phyloP scores from a whole-genome alignment of 2,888 invertebrate genomes.

The Oasisia sp. region DNA sequence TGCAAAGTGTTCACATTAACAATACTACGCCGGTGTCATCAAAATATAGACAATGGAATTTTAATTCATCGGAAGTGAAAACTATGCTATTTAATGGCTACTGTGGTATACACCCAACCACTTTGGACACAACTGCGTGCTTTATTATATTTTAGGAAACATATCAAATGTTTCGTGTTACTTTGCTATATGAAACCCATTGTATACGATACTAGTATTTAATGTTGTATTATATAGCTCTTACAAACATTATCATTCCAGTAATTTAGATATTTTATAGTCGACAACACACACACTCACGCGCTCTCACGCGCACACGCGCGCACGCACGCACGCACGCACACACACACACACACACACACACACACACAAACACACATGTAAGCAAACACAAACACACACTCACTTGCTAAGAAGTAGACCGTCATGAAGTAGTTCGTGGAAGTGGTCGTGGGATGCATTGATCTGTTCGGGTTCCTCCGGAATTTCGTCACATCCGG shows the following conservation, averaged over 20 bases:
- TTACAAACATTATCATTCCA: neutral
- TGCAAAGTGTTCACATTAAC: too few relatives aligned
- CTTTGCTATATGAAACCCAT: too few relatives aligned
- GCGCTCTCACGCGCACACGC: too few relatives aligned
- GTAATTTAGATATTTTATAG: neutral
- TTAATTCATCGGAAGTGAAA: too few relatives aligned
- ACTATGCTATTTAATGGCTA: too few relatives aligned
- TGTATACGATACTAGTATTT: too few relatives aligned
- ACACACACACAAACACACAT: neutral
- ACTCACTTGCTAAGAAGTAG: conserved; percentile 40
- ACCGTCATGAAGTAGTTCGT: conserved; percentile 37
- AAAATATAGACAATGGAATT: neutral
- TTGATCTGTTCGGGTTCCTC: conserved; percentile 28
- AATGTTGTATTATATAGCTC: too few relatives aligned
- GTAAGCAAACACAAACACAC: neutral
- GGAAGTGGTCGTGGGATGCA: conserved; percentile 37
- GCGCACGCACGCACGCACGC: neutral
- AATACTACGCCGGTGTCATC: neutral
- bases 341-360: neutral
- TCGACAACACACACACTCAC: too few relatives aligned
- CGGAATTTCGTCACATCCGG: conserved; percentile 34
- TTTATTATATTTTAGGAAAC: too few relatives aligned
- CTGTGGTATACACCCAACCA: too few relatives aligned
- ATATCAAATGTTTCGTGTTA: too few relatives aligned
- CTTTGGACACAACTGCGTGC: too few relatives aligned